Percentiles rank a stretch among this genome's conserved stretches.
Evolutionary conservation across 2,797 vertebrate species (phyloP).

Genomic region (Eospalax fontanierii): DNA sequence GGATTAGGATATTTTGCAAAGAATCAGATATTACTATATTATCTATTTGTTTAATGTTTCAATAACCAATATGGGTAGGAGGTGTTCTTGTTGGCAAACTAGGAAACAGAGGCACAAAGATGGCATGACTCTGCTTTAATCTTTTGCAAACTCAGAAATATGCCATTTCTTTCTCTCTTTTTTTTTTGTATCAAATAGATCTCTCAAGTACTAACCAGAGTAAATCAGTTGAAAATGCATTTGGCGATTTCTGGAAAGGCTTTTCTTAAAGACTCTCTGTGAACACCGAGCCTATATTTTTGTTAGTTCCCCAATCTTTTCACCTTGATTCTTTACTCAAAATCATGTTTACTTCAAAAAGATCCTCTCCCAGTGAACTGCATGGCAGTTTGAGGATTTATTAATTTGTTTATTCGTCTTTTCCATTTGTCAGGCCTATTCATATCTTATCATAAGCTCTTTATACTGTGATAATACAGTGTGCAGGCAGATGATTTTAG

Average conservation of each 20-base stretch:
- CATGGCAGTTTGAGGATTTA: conserved; percentile 52
- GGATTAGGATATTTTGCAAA: not conserved
- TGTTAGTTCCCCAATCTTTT: conserved; percentile 36
- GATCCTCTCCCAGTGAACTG: conserved; percentile 59
- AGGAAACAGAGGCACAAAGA: conserved; percentile 5
- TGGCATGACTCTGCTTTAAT: not conserved
- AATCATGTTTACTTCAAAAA: conserved; percentile 51
- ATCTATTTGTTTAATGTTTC: conserved; percentile 28
- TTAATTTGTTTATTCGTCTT: conserved; percentile 54
- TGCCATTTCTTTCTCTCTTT: not conserved
- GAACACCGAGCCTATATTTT: not conserved
- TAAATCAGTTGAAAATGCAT: conserved; percentile 25
- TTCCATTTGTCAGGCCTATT: conserved; percentile 68
- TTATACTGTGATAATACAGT: conserved; percentile 85
- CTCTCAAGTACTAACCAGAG: not conserved
- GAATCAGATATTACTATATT: not conserved
- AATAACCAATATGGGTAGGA: not conserved
- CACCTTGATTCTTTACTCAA: conserved; percentile 31
- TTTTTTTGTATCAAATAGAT: not conserved
- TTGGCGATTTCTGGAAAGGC: conserved; percentile 30
- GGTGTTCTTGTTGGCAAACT: conserved; percentile 15
- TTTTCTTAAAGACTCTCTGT: conserved; percentile 25
- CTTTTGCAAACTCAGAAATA: conserved; percentile 40
- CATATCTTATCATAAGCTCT: conserved; percentile 73
- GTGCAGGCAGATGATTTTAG: conserved; percentile 77